Evolutionary conservation across 2,888 invertebrate species (phyloP).

Genomic region (Melanostoma scalare): DNA sequence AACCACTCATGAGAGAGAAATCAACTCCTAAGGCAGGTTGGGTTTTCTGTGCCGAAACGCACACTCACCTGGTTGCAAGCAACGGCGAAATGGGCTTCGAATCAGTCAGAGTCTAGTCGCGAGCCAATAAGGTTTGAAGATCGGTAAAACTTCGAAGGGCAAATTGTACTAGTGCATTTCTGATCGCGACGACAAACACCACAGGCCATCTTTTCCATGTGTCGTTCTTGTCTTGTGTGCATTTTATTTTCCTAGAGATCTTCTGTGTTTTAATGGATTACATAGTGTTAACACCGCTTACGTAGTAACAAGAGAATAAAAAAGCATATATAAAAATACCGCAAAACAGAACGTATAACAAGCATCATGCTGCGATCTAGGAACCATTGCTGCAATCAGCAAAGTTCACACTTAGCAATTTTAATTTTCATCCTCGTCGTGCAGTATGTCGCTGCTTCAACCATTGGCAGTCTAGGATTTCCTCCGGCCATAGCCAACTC

Average conservation of each 20-base stretch:
- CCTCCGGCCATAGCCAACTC: conserved; percentile 25
- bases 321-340: conserved; percentile 21
- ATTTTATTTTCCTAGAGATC: conserved; percentile 16
- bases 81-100: conserved; percentile 46
- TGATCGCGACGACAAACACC: conserved; percentile 42
- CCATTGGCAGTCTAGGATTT: conserved; percentile 40
- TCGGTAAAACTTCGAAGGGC: conserved; percentile 16
- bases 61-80: conserved; percentile 34
- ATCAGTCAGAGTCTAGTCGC: conserved; percentile 71
- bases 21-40: conserved; percentile 24
- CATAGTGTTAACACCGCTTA: conserved; percentile 65
- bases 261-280: conserved; percentile 64
- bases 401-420: conserved; percentile 64
- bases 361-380: conserved; percentile 62
- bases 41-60: neutral
- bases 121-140: conserved; percentile 64
- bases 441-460: conserved; percentile 45
- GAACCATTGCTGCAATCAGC: conserved; percentile 57
- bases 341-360: conserved; percentile 46
- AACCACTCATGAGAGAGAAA: conserved; percentile 18
- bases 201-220: conserved; percentile 33
- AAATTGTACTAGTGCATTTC: conserved; percentile 29
- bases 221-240: conserved; percentile 23
- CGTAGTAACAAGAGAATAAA: conserved; percentile 42
- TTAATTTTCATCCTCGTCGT: conserved; percentile 67